A percentile compares a stretch with the other conserved stretches of the same genome.
Evolutionary conservation across 2,888 invertebrate genomes (phyloP).

Genomic region (Trisateles emortualis): DNA sequence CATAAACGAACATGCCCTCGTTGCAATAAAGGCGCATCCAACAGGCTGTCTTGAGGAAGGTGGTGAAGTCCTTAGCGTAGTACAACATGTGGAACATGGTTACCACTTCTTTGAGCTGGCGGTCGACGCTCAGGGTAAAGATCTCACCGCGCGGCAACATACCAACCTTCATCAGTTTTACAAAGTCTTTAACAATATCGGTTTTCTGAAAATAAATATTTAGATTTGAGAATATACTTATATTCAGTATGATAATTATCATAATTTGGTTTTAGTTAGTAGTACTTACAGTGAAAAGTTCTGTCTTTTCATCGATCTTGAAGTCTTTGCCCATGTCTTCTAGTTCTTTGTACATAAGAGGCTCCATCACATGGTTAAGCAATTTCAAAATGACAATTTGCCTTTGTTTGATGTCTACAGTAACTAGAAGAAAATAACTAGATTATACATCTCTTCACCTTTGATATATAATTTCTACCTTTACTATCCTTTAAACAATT

Average conservation of each 20-base stretch:
- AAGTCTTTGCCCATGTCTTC: constrained; percentile 74
- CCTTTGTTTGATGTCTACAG: constrained; percentile 71
- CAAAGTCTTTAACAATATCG: constrained; percentile 87
- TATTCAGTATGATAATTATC: too few relatives aligned
- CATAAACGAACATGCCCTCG: constrained; percentile 87
- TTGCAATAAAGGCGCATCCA: constrained; percentile 85
- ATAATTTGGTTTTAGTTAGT: too few relatives aligned
- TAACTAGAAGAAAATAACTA: constrained; percentile 60
- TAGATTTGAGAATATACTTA: too few relatives aligned
- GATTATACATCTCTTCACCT: neutral
- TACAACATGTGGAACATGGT: constrained; percentile 84
- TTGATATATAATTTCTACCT: too few relatives aligned
- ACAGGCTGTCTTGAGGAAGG: constrained; percentile 81
- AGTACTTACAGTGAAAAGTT: constrained; percentile 67
- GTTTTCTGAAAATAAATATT: constrained; percentile 76
- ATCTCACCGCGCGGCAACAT: constrained; percentile 85
- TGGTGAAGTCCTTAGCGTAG: constrained; percentile 83
- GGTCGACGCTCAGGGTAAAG: constrained; percentile 81
- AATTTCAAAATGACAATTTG: constrained; percentile 83
- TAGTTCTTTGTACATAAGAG: constrained; percentile 79
- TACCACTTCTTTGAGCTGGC: constrained; percentile 82
- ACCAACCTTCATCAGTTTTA: constrained; percentile 83
- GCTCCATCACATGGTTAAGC: constrained; percentile 82
- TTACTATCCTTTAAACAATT: too few relatives aligned
- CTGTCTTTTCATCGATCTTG: constrained; percentile 74